A percentile compares a stretch with the other conserved stretches of the same genome.
These are phyloP conservation scores for Prorops nasuta DNA, from an alignment of 1,140 invertebrate genomes.

Conservation along the genomic window DNA sequence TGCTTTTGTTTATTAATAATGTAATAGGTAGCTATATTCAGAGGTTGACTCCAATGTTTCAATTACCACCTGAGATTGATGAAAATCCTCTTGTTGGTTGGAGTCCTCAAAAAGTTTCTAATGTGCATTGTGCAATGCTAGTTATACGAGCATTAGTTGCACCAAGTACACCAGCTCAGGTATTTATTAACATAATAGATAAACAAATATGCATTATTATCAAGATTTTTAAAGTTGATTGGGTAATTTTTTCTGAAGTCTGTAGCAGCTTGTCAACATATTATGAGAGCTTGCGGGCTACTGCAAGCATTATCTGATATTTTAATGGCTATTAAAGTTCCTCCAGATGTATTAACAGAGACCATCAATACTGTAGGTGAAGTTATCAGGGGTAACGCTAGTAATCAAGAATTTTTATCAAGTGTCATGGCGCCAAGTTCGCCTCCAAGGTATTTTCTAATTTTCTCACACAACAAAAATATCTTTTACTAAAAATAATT, in stretches of 20 bases:
- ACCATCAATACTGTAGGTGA: conserved; percentile 95
- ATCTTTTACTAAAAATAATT: conserved; percentile 6
- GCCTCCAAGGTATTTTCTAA: conserved; percentile 70
- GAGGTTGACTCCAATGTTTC: conserved; percentile 83
- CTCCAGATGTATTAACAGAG: conserved; percentile 93
- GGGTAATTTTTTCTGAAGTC: conserved; percentile 25
- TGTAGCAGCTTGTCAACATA: conserved; percentile 80
- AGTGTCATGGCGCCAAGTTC: conserved; percentile 89
- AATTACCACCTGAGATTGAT: conserved; percentile 67
- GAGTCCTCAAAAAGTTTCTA: conserved; percentile 93
- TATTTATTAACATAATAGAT: conserved; percentile 41
- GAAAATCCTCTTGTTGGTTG: conserved; percentile 68
- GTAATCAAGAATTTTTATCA: conserved; percentile 91
- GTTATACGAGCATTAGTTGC: conserved; percentile 87
- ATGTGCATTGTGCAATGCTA: conserved; percentile 88
- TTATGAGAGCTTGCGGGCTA: conserved; percentile 80
- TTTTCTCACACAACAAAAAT: neutral
- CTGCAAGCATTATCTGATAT: conserved; percentile 83
- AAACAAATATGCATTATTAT: neutral
- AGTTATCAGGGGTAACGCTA: conserved; percentile 85
- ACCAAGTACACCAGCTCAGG: conserved; percentile 80
- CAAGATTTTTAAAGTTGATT: neutral
- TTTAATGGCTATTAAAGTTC: conserved; percentile 94
- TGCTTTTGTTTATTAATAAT: too few relatives aligned
- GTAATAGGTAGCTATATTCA: conserved; percentile 81